Base-by-base conservation (phyloP, 2,797 vertebrate species). In the Enoplosus armatus region DNA sequence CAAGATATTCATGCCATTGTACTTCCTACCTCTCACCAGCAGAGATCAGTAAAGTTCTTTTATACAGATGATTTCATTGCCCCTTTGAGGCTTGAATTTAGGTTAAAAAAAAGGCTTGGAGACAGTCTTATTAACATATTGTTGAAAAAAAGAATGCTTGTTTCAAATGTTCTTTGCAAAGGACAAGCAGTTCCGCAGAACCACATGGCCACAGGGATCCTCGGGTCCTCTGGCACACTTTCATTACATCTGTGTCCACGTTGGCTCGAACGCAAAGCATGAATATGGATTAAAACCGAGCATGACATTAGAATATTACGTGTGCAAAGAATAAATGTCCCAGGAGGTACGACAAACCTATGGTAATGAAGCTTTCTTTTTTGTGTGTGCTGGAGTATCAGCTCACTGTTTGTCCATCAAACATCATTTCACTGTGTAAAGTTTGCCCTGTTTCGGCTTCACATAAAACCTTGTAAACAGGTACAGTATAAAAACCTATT, bases 231-330 rank as follows among this genome's bases (percentile, higher is more conserved):
- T 75, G 76, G 69, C 55, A 54, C 51, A 26, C 31, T 11, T 45
- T 48, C 45, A 69, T 56, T 83, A 85, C 85, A 87, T 86, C 80
- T 91, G 83, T 75, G 71, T 79, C 55, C 75, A 56, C 37, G 75
- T 78, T 79, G 65, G 55, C 64, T 72, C 35, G 20, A 45, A 48
- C 39, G 37, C 14, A 41, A 58, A 74, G 74, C 77, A 83, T 87
- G 61, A 77, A 61, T 77, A 68, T 72, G 77, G 51, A 82, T 81
- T 61, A 18, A 65, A 79, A 47, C 1, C 64, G n/a, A 77, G 11
- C 8, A 41, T 22, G 35, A 43, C n/a, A 59, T 15, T 54, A 47
- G n/a, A 73, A 76, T 41, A 58, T 62, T 18, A 59, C 20, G 15
- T 16, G 18, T 45, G 9, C 1, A 20, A 60, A 4, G 56, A 69